Evolutionary conservation across 2,888 invertebrate genomes (phyloP), one percentile per base, ranked within the genome.

Genomic region (Melolontha melolontha): DNA sequence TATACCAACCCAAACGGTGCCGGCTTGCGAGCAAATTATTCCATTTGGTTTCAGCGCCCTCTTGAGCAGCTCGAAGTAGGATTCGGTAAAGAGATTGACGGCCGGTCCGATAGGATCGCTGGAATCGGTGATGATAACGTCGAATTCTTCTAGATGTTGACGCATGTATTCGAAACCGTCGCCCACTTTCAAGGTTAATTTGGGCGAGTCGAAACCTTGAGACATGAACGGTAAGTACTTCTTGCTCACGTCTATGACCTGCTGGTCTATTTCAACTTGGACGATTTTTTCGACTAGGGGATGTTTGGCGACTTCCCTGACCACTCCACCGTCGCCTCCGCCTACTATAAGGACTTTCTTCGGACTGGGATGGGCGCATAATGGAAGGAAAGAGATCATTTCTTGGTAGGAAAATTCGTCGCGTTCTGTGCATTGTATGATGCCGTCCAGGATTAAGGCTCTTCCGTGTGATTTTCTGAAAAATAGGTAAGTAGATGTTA

Each of bases 321-420:
- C 95, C 4, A 98, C 97, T 0, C 98, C 99, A 0, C 98, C 99
- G 83, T 99, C 98, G 0, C 98, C 99, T 0, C 98, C 99, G 0
- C 99, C 98, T 16, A 99, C 95, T 73, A 98, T 96, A 39, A 98
- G 85, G 1, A 96, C 98, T 75, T 91, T 93, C 79, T 93, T 90
- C 0, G 99, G 99, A 77, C 92, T 90, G 5, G 93, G 91, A 84
- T 99, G 99, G 73, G 91, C 91, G 80, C 94, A 95, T 1, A 99
- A 84, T 0, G 99, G 97, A 51, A 99, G 83, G 81, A 97, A 96
- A 0, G 97, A 89, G 76, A 99, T 95, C 97, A 98, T 98, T 85
- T 99, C 99, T 84, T 98, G 98, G 83, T 99, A 99, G 0, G 97
- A 90, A 83, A 95, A 97, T 83, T 99, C 99, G 86, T 99, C 99